phyloP scores from a whole-genome alignment of 1,140 invertebrate genomes.

The Zophobas atratus region DNA sequence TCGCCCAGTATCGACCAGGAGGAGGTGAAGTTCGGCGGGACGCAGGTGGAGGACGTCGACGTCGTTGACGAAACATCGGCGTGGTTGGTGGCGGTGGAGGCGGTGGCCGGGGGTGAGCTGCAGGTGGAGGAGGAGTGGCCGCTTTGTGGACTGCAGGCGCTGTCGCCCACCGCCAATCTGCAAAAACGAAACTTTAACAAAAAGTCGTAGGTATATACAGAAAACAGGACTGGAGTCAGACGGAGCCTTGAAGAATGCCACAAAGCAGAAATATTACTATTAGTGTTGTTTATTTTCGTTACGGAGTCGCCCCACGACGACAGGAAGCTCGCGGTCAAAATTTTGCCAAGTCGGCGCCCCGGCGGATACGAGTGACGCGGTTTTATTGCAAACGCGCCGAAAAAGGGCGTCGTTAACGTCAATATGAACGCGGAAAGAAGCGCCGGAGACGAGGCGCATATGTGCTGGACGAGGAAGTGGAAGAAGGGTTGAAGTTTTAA shows the following conservation, averaged over 20 bases:
- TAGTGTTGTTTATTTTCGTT: no score
- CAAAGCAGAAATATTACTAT: no score
- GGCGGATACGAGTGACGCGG: not conserved
- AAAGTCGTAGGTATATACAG: not conserved
- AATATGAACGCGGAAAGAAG: slow-evolving; percentile 20
- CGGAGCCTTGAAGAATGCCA: no score
- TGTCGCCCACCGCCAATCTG: slow-evolving; percentile 61
- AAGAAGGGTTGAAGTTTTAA: slow-evolving; percentile 39
- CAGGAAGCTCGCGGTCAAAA: no score
- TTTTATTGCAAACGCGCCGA: slow-evolving; percentile 28
- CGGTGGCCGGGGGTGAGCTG: slow-evolving; percentile 61
- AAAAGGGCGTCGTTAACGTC: slow-evolving; percentile 9
- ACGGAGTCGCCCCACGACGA: no score
- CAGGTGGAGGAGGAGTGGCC: slow-evolving; percentile 65
- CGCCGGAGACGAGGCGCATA: slow-evolving; percentile 14
- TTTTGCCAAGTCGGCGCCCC: no score
- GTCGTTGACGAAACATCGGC: slow-evolving; percentile 60
- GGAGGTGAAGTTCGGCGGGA: slow-evolving; percentile 56
- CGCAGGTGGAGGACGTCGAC: slow-evolving; percentile 56
- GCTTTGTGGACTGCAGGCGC: slow-evolving; percentile 64
- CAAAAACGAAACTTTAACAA: not conserved
- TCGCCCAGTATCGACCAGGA: slow-evolving; percentile 57
- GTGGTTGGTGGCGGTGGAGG: slow-evolving; percentile 57
- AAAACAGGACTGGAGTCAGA: no score
- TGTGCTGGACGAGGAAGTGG: slow-evolving; percentile 32